These are phyloP conservation scores for Tupiocoris notatus DNA, from an alignment of 2,888 invertebrate species.

Conservation along the genomic window DNA sequence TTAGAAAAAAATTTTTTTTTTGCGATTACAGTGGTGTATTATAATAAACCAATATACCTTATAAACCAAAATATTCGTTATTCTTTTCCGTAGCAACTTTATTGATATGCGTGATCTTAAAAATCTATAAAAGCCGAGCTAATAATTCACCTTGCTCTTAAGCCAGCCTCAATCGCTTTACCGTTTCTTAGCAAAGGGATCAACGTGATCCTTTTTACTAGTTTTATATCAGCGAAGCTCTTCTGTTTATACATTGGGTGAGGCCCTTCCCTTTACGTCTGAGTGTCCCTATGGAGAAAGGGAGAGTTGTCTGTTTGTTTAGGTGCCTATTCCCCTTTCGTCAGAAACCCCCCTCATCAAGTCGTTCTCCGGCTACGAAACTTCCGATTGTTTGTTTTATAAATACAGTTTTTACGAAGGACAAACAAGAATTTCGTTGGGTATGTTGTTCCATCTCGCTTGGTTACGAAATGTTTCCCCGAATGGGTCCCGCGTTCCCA, in stretches of 20 bases:
- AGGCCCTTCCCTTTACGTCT: not conserved
- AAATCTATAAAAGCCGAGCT: no score
- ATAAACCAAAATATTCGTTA: no score
- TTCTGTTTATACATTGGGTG: not conserved
- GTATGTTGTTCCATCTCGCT: not conserved
- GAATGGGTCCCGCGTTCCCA: not conserved
- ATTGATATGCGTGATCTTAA: no score
- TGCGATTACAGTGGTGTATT: no score
- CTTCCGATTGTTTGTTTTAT: conserved; percentile 49
- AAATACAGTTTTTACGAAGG: conserved; percentile 48
- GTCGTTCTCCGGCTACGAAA: not conserved
- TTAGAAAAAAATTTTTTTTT: no score
- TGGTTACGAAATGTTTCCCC: not conserved
- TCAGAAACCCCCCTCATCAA: not conserved
- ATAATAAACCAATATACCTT: no score
- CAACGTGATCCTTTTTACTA: no score
- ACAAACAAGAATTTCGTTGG: conserved; percentile 44
- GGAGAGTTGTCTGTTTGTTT: not conserved
- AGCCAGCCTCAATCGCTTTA: no score
- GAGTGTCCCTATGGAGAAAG: not conserved
- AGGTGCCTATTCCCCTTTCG: not conserved
- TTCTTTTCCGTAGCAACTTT: no score
- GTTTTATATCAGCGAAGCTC: not conserved
- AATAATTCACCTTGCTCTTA: no score
- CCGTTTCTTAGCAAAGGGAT: no score